phyloP scores from a whole-genome alignment of 2,888 invertebrate genomes.

The Spilosoma lubricipeda region DNA sequence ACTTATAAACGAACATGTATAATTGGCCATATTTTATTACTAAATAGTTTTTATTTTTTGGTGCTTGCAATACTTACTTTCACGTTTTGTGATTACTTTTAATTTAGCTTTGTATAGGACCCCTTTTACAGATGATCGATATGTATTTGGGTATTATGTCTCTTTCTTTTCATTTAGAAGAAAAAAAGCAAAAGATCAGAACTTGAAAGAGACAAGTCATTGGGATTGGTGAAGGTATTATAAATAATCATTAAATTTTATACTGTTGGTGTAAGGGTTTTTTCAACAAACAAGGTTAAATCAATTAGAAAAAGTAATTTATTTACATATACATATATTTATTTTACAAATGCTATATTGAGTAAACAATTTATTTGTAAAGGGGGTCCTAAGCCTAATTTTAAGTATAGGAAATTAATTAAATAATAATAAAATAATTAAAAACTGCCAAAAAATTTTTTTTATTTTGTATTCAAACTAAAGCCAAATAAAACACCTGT shows the following conservation, averaged over 20 bases:
- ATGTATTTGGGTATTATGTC: background rate
- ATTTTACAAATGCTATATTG: background rate
- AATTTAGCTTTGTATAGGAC: conserved; percentile 38
- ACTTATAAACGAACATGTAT: background rate
- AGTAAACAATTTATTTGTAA: conserved; percentile 33
- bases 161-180: background rate
- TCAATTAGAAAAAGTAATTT: background rate
- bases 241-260: background rate
- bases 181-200: background rate
- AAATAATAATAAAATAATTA: conserved; percentile 12
- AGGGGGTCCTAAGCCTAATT: conserved; percentile 48
- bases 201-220: background rate
- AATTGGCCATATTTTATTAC: conserved; percentile 48
- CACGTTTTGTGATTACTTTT: conserved; percentile 45
- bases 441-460: conserved; percentile 20
- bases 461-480: conserved; percentile 8
- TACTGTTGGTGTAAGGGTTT: background rate
- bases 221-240: conserved; percentile 5
- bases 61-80: conserved; percentile 54
- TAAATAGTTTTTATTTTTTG: conserved; percentile 41
- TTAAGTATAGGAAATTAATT: conserved; percentile 35
- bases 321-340: background rate
- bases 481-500: too few relatives aligned
- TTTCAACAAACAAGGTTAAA: background rate
- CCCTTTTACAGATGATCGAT: conserved; percentile 39